Percentiles rank a stretch among this genome's conserved stretches.
These are phyloP conservation scores for Tipula lateralis DNA, from an alignment of 2,888 invertebrate genomes.

Conservation along the genomic window DNA sequence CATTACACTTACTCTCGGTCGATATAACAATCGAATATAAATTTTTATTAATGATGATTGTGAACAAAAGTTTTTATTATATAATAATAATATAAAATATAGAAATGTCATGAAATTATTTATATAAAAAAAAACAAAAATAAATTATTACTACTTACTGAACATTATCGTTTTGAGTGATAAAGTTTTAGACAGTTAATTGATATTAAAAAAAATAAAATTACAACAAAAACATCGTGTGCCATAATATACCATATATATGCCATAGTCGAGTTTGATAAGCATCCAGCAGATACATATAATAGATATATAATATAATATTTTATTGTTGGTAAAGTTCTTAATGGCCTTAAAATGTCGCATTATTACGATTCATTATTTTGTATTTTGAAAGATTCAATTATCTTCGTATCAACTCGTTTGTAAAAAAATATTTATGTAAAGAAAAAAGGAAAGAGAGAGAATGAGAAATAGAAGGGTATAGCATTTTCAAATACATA, in stretches of 20 bases:
- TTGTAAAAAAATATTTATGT: neutral
- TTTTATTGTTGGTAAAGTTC: neutral
- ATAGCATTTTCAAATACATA: neutral
- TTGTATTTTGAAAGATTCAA: neutral
- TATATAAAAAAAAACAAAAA: neutral
- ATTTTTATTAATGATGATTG: constrained; percentile 4
- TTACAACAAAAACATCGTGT: neutral
- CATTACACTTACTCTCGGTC: neutral
- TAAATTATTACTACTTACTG: neutral
- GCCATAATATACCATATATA: neutral
- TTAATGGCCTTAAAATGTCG: neutral
- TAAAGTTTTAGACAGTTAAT: neutral
- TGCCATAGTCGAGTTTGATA: neutral
- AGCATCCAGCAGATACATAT: neutral
- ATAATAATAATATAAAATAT: neutral
- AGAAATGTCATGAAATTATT: neutral
- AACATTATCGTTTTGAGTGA: neutral
- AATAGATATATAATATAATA: neutral
- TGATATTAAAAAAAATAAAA: neutral
- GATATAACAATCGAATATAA: constrained; percentile 1
- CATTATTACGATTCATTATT: neutral
- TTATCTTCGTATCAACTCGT: neutral
- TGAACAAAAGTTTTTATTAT: neutral
- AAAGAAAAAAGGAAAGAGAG: too few species aligned
- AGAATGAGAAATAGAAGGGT: neutral